Percentiles rank a stretch among this genome's conserved stretches.
These are phyloP conservation scores for Dinomys branickii DNA, from an alignment of 2,113 vertebrate species.

Conservation along the genomic window DNA sequence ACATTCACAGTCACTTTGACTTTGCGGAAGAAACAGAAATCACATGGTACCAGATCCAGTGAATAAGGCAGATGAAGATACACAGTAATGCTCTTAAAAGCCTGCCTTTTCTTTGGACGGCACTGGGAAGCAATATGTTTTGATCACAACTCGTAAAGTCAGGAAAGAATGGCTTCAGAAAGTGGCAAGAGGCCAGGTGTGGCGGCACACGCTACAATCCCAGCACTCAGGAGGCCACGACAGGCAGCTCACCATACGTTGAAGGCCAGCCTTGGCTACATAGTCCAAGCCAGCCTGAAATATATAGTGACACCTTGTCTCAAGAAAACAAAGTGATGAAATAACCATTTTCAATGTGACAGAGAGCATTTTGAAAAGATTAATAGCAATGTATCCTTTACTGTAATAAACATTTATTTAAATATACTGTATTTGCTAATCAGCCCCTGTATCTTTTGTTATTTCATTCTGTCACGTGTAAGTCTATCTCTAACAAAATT, in stretches of 20 bases:
- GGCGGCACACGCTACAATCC: neutral
- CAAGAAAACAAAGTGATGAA: neutral
- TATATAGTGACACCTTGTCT: neutral
- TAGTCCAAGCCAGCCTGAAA: neutral
- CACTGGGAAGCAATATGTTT: neutral
- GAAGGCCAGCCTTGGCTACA: neutral
- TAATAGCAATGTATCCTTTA: neutral
- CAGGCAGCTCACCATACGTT: neutral
- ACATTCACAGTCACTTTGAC: neutral
- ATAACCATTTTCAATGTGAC: neutral
- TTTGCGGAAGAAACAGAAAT: neutral
- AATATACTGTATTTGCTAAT: neutral
- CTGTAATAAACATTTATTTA: neutral
- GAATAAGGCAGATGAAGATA: neutral
- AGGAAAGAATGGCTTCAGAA: neutral
- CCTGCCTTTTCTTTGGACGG: neutral
- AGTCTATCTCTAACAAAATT: conserved; percentile 21
- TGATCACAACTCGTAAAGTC: neutral
- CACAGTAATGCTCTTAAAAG: neutral
- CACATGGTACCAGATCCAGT: neutral
- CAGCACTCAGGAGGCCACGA: neutral
- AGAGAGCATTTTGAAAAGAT: neutral
- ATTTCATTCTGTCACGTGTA: neutral
- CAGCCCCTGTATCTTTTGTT: neutral
- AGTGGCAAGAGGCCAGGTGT: neutral